Conservation (phyloP, 2,888 invertebrate genomes). For the Andrena bicolor region DNA sequence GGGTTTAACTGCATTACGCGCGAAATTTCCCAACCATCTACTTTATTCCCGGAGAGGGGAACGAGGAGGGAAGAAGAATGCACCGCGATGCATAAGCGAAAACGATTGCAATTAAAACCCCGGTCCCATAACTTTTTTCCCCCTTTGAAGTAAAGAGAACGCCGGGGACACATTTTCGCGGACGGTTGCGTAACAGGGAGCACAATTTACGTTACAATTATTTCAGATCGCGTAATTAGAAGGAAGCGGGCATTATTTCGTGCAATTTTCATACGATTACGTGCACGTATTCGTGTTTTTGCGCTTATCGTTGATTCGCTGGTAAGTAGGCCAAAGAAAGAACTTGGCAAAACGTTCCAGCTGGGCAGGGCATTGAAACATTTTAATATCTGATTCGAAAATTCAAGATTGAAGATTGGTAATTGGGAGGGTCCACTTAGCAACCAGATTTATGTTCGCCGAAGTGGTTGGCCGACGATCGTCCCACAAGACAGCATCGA, state of each 20-base stretch:
- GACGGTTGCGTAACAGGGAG: background rate
- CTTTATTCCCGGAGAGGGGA: constrained; percentile 18
- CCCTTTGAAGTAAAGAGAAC: background rate
- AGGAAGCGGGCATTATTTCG: background rate
- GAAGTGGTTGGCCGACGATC: no score
- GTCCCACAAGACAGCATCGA: constrained; percentile 3
- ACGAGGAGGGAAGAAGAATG: background rate
- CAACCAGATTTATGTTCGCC: background rate
- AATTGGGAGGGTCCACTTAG: no score
- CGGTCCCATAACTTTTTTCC: background rate
- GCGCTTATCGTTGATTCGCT: no score
- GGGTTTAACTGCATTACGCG: constrained; percentile 35
- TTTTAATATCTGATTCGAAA: no score
- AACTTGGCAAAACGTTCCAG: no score
- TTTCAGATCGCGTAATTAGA: constrained; percentile 1
- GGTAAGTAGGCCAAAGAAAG: no score
- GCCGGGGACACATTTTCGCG: background rate
- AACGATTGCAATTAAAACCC: constrained; percentile 31
- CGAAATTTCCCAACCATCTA: constrained; percentile 32
- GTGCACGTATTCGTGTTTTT: no score
- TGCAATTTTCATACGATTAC: no score
- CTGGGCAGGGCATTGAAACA: no score
- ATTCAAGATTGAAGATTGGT: no score
- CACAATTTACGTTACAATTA: constrained; percentile 32
- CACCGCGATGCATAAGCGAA: constrained; percentile 5